Evolutionary conservation across 2,113 vertebrate genomes (phyloP).

Genomic region (Argyrosomus japonicus): DNA sequence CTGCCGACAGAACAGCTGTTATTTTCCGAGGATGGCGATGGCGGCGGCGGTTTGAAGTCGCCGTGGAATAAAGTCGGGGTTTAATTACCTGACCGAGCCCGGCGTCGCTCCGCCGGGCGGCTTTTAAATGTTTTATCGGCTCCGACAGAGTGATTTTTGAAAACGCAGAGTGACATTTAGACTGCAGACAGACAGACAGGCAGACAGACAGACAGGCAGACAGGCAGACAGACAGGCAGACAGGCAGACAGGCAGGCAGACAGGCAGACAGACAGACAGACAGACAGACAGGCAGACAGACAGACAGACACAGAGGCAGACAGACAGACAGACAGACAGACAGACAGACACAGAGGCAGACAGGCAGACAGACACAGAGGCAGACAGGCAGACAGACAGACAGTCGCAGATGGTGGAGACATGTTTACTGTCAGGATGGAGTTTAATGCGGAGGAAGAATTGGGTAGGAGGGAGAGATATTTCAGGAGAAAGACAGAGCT

Average conservation of each 20-base stretch:
- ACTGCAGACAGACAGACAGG: background rate
- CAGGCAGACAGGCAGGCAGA: too few species aligned
- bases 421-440: slow-evolving; percentile 46
- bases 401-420: slow-evolving; percentile 45
- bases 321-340: too few species aligned
- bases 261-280: slow-evolving; percentile 21
- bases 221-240: too few species aligned
- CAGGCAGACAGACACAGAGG: too few species aligned
- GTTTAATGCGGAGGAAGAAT: slow-evolving; percentile 19
- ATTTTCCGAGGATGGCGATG: too few species aligned
- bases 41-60: background rate
- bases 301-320: too few species aligned
- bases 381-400: too few species aligned
- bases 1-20: background rate
- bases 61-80: background rate
- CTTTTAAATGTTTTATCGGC: slow-evolving; percentile 29
- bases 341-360: too few species aligned
- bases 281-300: slow-evolving; percentile 45
- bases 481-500: slow-evolving; percentile 47
- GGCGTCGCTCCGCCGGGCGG: background rate
- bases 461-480: slow-evolving; percentile 36
- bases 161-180: slow-evolving; percentile 34
- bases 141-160: background rate
- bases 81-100: background rate
- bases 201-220: too few species aligned